Percentiles rank a stretch among this genome's conserved stretches.
These are phyloP conservation scores for Theristicus caerulescens DNA, from an alignment of 2,113 vertebrate species.

Conservation along the genomic window DNA sequence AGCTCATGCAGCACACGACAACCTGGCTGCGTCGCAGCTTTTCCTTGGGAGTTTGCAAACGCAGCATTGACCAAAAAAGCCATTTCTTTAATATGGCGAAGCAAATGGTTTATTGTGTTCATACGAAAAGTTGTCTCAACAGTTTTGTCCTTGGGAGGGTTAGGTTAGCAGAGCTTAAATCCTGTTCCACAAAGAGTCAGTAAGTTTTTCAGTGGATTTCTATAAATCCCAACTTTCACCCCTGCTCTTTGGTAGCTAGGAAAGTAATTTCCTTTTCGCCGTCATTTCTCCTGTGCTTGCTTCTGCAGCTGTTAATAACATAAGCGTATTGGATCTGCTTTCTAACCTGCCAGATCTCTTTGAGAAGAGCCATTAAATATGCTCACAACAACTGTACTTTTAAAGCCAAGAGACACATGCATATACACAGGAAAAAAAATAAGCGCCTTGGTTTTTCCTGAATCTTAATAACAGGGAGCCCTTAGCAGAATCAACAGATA, in stretches of 20 bases:
- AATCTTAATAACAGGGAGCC: neutral
- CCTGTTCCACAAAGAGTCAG: neutral
- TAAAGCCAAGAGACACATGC: neutral
- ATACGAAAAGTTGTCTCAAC: neutral
- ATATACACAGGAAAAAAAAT: neutral
- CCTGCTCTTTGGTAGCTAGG: neutral
- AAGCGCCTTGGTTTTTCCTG: neutral
- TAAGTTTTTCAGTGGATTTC: neutral
- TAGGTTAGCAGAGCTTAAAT: neutral
- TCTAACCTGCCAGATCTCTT: neutral
- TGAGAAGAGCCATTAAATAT: neutral
- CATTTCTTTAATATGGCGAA: neutral
- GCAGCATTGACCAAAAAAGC: neutral
- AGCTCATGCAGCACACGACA: neutral
- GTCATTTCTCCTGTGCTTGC: neutral
- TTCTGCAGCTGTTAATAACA: neutral
- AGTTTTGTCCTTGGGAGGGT: neutral
- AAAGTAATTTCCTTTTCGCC: neutral
- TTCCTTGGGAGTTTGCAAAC: neutral
- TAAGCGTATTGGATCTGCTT: neutral
- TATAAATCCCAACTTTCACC: neutral
- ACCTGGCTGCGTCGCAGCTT: neutral
- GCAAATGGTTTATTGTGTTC: accelerated
- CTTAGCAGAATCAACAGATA: neutral
- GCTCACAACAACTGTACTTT: neutral